Evolutionary conservation across 2,113 vertebrate genomes (phyloP), one percentile per base, ranked within the genome.

Genomic region (Erythrolamprus reginae): DNA sequence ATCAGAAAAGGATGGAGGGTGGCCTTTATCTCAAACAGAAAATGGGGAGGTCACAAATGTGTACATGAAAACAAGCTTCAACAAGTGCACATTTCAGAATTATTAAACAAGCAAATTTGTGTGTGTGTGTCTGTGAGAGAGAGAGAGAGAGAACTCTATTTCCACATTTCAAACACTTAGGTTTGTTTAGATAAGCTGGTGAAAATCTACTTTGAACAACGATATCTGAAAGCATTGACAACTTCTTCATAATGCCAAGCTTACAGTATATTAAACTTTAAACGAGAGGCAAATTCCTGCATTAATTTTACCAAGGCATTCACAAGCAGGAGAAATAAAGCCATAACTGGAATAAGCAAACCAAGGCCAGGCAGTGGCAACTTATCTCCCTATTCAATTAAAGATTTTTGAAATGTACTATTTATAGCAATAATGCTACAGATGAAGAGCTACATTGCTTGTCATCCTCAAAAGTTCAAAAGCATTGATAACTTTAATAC

Each of bases 201-300:
- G 94, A 95, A 96, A 92, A 95, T 93, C 92, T 91, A 95, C 95
- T 94, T 92, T 95, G 92, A 95, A 96, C 93, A 95, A 86, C 94
- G 92, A 92, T 94, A 92, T 92, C 89, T 88, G 90, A 94, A 93
- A 94, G 94, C 93, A 95, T 88, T 95, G 96, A 96, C 95, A 96
- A 95, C 55, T 93, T 91, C 94, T 94, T 95, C 92, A 95, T 96
- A 96, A 95, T 94, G 90, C 88, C 93, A 94, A 94, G 90, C 91
- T 96, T 93, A 96, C 91, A 94, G 93, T 96, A 96, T 95, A 96
- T 96, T 96, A 96, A 96, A 95, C 96, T 96, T 96, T 95, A 95
- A 96, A 96, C 93, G 88, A 92, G 50, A 58, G 94, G 91, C 93
- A 95, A 94, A 93, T 93, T 93, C 91, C 92, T 89, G 89, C 92